Base-by-base conservation (phyloP, 2,113 vertebrate genomes). In the Microtus richardsoni region DNA sequence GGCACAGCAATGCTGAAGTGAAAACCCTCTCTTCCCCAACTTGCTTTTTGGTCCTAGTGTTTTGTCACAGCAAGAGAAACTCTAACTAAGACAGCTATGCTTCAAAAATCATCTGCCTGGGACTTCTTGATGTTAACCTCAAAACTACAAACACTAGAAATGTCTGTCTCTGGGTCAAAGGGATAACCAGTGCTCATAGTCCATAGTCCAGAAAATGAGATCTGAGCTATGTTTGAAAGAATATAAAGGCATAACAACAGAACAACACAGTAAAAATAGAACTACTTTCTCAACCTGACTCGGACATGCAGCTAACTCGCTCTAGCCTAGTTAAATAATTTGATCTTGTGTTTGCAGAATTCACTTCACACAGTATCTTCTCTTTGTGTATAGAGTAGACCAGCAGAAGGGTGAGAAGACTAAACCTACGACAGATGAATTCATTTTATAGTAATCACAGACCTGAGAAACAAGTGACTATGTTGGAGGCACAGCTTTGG, bases 101-200 rank as follows among this genome's bases (percentile, higher is more conserved):
- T 92, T 21, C 93, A 93, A 82, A 89, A 30, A 21, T 47, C 68
- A 78, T 64, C 68, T 93, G 85, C 47, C 92, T 79, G 47, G 4
- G 52, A 66, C 79, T 75, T 93, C 73, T 70, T 49, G 66, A 95
- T 33, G 26, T 21, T 75, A 47, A 86, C 33, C 17, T 91, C 17
- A 64, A 80, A 74, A 44, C 68, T 84, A 91, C 36, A 85, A 64
- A 89, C 7, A 41, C 68, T 62, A 54, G 44, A 75, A 44, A 94
- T 33, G 73, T 84, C 91, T 92, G 64, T 64, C 44, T 85, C 89
- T 62, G 12, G 36, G 52, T 73, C 62, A 91, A 62, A 75, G 3
- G 14, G 26, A 78, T 7, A 19, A 68, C 33, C 41, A 21, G 12
- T 70, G 24, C 39, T 52, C 30, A 11, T 54, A 17, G n/a, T 30